Evolutionary conservation across 2,797 vertebrate species (phyloP).

Genomic region (Spea hammondii): DNA sequence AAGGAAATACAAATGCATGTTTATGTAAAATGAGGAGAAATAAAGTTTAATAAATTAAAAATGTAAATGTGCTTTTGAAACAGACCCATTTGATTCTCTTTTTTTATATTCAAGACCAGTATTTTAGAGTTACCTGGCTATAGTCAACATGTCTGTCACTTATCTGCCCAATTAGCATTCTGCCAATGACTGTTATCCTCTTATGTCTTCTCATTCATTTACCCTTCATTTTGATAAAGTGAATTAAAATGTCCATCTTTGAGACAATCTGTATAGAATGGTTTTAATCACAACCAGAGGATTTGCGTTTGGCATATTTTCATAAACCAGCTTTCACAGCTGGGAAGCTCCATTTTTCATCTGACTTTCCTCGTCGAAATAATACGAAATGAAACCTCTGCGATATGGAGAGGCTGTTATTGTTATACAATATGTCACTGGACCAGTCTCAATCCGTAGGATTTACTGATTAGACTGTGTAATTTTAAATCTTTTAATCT

Average conservation of each 20-base stretch:
- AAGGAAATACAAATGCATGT: neutral
- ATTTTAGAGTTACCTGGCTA: neutral
- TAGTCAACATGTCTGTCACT: conserved; percentile 5
- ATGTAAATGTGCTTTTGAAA: too few relatives aligned
- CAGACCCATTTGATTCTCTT: neutral
- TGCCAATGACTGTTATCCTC: conserved; percentile 3
- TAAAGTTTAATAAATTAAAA: too few relatives aligned
- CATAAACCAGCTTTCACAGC: conserved; percentile 29
- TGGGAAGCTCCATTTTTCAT: conserved; percentile 9
- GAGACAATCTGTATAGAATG: conserved; percentile 5
- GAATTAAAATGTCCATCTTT: conserved; percentile 13
- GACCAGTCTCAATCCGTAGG: conserved; percentile 11
- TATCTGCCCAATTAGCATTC: conserved; percentile 23
- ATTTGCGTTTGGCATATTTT: conserved; percentile 38
- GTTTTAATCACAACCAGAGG: conserved; percentile 32
- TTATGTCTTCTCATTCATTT: conserved; percentile 28
- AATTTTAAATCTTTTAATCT: conserved; percentile 44
- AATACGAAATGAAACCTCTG: conserved; percentile 24
- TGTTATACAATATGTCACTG: conserved; percentile 33
- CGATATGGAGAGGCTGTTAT: conserved; percentile 9
- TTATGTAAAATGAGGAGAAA: neutral
- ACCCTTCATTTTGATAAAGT: conserved; percentile 37
- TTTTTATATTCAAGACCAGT: neutral
- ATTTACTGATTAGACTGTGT: conserved; percentile 43
- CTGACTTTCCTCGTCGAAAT: conserved; percentile 14